phyloP scores from a whole-genome alignment of 37 sponge, comb jelly and placozoan genomes.

The Beroe ovata region DNA sequence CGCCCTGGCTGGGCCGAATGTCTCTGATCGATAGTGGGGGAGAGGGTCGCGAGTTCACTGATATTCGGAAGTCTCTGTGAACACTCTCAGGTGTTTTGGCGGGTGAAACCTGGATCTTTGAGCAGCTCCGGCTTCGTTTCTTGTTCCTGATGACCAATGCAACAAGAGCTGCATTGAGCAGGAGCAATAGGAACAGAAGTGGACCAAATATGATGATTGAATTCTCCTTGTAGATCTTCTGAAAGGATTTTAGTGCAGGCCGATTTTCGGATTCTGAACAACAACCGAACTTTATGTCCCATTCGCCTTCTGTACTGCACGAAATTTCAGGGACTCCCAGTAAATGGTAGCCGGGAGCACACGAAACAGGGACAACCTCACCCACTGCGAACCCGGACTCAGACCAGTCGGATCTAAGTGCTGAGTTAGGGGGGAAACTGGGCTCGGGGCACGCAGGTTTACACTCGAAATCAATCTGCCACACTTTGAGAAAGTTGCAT shows the following conservation, averaged over 20 bases:
- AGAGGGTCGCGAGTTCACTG: neutral
- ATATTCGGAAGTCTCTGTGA: neutral
- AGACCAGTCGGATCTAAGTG: neutral
- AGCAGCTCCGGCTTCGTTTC: neutral
- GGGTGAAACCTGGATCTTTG: neutral
- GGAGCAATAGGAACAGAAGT: neutral
- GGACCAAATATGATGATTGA: neutral
- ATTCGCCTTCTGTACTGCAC: neutral
- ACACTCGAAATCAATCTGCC: constrained; percentile 26
- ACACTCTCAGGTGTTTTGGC: neutral
- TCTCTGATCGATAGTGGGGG: neutral
- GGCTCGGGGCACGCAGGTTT: neutral
- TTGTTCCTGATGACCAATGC: neutral
- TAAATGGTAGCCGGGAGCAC: neutral
- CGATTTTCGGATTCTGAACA: neutral
- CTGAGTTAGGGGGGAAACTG: neutral
- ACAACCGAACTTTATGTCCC: neutral
- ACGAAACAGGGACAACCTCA: neutral
- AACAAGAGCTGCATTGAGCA: neutral
- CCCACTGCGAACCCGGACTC: neutral
- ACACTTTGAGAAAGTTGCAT: neutral
- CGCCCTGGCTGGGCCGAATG: neutral
- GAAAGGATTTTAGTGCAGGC: neutral
- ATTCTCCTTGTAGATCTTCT: neutral
- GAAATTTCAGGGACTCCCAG: neutral